These are phyloP conservation scores for Neoascia interrupta DNA, from an alignment of 2,888 invertebrate genomes.

Conservation along the genomic window DNA sequence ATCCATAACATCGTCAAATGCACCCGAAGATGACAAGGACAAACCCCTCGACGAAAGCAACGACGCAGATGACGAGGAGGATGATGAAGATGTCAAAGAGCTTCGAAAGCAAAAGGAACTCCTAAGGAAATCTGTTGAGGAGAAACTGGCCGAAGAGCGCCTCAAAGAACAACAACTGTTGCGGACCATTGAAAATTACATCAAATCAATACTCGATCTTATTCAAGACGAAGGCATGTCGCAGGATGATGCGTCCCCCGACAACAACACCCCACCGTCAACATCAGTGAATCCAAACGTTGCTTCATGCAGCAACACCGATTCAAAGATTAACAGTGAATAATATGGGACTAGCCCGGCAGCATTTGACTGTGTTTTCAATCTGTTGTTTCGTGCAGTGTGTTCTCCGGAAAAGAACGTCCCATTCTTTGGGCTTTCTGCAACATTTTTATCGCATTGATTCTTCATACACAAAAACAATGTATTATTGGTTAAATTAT, in stretches of 20 bases:
- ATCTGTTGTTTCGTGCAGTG: slow-evolving; percentile 33
- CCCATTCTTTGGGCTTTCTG: slow-evolving; percentile 10
- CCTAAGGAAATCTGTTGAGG: slow-evolving; percentile 72
- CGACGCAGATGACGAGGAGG: slow-evolving; percentile 71
- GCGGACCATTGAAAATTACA: slow-evolving; percentile 78
- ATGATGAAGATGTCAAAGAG: slow-evolving; percentile 66
- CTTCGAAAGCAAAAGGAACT: slow-evolving; percentile 50
- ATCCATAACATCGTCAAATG: slow-evolving; percentile 30
- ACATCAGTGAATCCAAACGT: slow-evolving; percentile 33
- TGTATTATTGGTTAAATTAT: slow-evolving; percentile 68
- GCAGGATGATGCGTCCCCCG: slow-evolving; percentile 58
- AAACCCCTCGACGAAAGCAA: slow-evolving; percentile 70
- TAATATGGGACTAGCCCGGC: slow-evolving; percentile 16
- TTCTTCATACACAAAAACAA: slow-evolving; percentile 29
- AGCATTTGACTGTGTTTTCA: slow-evolving; percentile 19
- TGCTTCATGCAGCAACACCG: slow-evolving; percentile 50
- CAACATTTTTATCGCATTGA: slow-evolving; percentile 43
- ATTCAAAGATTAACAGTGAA: slow-evolving; percentile 50
- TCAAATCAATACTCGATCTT: slow-evolving; percentile 77
- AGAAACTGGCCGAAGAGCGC: slow-evolving; percentile 76
- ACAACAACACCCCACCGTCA: slow-evolving; percentile 57
- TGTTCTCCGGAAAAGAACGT: slow-evolving; percentile 20
- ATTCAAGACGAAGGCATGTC: slow-evolving; percentile 76
- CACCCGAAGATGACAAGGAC: slow-evolving; percentile 61
- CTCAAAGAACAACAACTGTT: slow-evolving; percentile 76